Evolutionary conservation across 2,797 vertebrate species (phyloP), one percentile per base, ranked within the genome.

Genomic region (Salarias fasciatus): DNA sequence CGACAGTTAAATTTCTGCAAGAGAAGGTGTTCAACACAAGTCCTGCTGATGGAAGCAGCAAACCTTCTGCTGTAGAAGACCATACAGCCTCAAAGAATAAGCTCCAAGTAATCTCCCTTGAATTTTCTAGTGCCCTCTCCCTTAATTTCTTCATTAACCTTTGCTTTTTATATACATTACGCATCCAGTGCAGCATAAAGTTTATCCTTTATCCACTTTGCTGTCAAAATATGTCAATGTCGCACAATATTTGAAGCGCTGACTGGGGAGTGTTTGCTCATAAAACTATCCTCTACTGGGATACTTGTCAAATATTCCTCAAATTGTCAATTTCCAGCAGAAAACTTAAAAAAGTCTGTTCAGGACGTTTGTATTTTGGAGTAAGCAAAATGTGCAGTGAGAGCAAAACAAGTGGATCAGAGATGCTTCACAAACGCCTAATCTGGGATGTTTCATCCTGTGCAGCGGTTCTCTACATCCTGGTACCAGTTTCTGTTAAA

Each of bases 1-100:
- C 83, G 79, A 65, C 65, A 61, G 76, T 87, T 79, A 79, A 59
- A 83, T 66, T 77, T 85, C 70, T 79, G 73, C 64, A 82, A 72
- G 75, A 67, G 68, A 70, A 60, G 59, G 45, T 70, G 66, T 79
- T 84, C 29, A 47, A 85, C 63, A 67, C 51, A 43, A 44, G 63
- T 73, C 63, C 47, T 69, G 72, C 72, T 77, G 69, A 80, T 77
- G 63, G 51, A 79, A 61, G 69, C 41, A 60, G 55, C 48, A 66
- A 71, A 72, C 48, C 74, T 55, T 70, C 64, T 59, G 69, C 76
- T 70, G 68, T 47, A 62, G 37, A 63, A 70, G 54, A 65, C 24
- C 45, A 42, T 31, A 4, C 48, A 72, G 47, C 50, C 73, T 75
- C 78, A 80, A 69, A 77, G 66, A 53, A 50, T 58, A 65, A 52